A percentile compares a stretch with the other conserved stretches of the same genome.
phyloP scores from a whole-genome alignment of 2,797 vertebrate species.

The Galagoides demidoff region DNA sequence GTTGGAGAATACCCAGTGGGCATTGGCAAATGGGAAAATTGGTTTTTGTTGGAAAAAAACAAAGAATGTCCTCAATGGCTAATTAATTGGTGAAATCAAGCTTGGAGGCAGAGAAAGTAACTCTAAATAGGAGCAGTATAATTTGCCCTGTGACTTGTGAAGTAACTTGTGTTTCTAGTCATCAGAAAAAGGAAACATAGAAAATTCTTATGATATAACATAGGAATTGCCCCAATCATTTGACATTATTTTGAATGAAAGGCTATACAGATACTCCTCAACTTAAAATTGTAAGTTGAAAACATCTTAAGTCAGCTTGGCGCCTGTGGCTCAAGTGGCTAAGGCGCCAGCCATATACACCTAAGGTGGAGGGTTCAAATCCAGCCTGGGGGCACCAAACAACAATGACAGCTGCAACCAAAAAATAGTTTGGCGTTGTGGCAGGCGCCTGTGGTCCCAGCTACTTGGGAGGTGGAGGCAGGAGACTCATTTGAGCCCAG shows the following conservation, averaged over 20 bases:
- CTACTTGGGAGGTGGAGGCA: too few relatives aligned
- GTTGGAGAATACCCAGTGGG: background rate
- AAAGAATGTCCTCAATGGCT: background rate
- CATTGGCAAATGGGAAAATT: slow-evolving; percentile 22
- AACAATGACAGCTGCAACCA: too few relatives aligned
- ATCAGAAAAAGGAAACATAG: slow-evolving; percentile 10
- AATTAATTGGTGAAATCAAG: slow-evolving; percentile 59
- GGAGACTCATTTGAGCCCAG: too few relatives aligned
- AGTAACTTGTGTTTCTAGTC: background rate
- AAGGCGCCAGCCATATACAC: too few relatives aligned
- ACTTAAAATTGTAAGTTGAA: background rate
- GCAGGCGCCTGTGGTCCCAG: too few relatives aligned
- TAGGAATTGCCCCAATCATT: slow-evolving; percentile 35
- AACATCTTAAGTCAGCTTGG: background rate
- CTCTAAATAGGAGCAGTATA: background rate
- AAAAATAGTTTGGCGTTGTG: too few relatives aligned
- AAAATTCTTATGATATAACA: background rate
- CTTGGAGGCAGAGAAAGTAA: background rate
- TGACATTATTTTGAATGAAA: slow-evolving; percentile 32
- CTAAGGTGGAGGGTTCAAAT: too few relatives aligned
- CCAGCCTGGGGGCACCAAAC: too few relatives aligned
- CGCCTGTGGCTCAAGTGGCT: too few relatives aligned
- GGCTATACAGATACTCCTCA: background rate
- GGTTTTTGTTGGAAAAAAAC: background rate
- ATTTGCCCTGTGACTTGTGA: background rate